Conservation (phyloP, 2,113 vertebrate genomes). For the Hyperoodon ampullatus region DNA sequence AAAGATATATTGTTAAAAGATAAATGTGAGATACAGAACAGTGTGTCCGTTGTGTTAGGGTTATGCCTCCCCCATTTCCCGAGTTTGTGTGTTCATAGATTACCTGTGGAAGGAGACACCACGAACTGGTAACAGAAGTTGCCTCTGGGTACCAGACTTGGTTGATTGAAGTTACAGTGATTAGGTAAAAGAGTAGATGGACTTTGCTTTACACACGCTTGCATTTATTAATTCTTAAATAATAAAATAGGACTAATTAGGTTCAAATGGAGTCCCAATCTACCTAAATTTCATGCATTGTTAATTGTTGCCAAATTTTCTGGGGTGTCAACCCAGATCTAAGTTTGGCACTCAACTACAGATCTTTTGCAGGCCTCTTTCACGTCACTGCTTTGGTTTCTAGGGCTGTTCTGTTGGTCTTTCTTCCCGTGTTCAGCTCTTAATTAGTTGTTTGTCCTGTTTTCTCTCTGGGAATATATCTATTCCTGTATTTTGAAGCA, state of each 20-base stretch:
- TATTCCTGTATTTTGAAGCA: not conserved
- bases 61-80: not conserved
- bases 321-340: not conserved
- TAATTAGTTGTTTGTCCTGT: not conserved
- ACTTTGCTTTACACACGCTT: not conserved
- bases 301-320: slow-evolving; percentile 13
- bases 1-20: slow-evolving; percentile 28
- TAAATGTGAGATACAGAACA: not conserved
- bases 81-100: not conserved
- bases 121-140: not conserved
- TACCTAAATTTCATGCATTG: not conserved
- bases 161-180: not conserved
- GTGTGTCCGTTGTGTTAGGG: not conserved
- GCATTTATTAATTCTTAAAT: slow-evolving; percentile 1
- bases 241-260: slow-evolving; percentile 28
- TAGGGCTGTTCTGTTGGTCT: not conserved
- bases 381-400: not conserved
- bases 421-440: not conserved
- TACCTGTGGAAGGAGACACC: not conserved
- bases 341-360: not conserved
- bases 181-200: not conserved
- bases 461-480: not conserved
- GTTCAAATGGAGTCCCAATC: not conserved
- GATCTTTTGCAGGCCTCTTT: not conserved
- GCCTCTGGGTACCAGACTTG: not conserved